Base-by-base conservation (phyloP, 2,888 invertebrate species). In the Aphelenchoides bicaudatus region DNA sequence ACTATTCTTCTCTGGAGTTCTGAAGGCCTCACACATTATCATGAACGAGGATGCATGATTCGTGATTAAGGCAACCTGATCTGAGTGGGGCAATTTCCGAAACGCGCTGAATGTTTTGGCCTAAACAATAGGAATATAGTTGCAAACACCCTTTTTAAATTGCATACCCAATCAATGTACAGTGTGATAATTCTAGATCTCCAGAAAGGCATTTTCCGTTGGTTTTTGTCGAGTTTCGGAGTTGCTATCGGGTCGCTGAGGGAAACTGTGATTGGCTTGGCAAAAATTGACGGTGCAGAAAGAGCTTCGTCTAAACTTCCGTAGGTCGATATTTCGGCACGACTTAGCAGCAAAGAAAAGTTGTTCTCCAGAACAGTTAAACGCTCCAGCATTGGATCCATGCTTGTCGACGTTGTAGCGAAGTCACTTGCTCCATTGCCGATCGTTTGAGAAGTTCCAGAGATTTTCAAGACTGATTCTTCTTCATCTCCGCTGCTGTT, bases 11-110 rank as follows among this genome's bases (percentile, higher is more conserved):
- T 74, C 74, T 3, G 77, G 75, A 10, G 76, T 76, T 1, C 76
- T 70, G 48, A 76, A 76, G 13, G 77, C 77, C 61, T 77, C 77
- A 51, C 76, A 75, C 74, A 78, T 75, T 8, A 77, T 77, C 72
- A 77, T 73, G 51, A 73, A 77, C 6, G 73, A 72, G 29, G 68
- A 68, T 2, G 77, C 76, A 59, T 77, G 77, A 61, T 77, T 78
- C 6, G 71, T 78, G 25, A 77, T 73, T 52, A 77, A 62, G 3
- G 75, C 75, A 43, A 72, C 77, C 62, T 78, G 73, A 47, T 77
- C 77, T 3, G 77, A 64, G 37, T 75, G 69, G 3, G 77, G 77
- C 6, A 77, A 62, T 56, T 72, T 73, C 30, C 73, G 52, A 50
- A 77, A 77, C 10, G 68, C 60, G 28, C 67, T n/a, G n/a, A n/a